A percentile compares a stretch with the other conserved stretches of the same genome.
These are phyloP conservation scores for Caerostris extrusa DNA, from an alignment of 1,140 invertebrate species.

Conservation along the genomic window DNA sequence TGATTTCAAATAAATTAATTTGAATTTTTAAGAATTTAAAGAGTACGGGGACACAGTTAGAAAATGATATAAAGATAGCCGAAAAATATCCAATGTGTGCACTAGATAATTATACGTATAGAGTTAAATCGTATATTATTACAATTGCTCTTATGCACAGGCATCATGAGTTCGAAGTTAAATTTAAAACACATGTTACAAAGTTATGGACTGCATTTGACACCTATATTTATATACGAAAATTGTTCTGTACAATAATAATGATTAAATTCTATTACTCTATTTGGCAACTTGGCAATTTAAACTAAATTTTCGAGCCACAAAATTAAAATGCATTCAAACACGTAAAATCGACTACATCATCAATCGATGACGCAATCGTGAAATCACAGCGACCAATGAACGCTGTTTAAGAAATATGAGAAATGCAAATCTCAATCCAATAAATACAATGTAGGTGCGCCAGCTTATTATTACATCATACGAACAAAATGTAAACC, in stretches of 20 bases:
- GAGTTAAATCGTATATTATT: too few relatives aligned
- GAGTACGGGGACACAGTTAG: too few relatives aligned
- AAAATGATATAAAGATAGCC: too few relatives aligned
- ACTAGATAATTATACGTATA: too few relatives aligned
- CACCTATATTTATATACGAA: slow-evolving; percentile 4
- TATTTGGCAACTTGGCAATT: slow-evolving; percentile 43
- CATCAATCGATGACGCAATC: not conserved
- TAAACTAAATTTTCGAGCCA: not conserved
- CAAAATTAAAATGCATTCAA: slow-evolving; percentile 15
- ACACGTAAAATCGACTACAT: not conserved
- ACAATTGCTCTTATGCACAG: too few relatives aligned
- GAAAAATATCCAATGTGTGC: too few relatives aligned
- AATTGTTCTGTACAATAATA: slow-evolving; percentile 29
- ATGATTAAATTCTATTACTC: slow-evolving; percentile 4
- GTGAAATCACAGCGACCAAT: not conserved
- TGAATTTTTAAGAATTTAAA: too few relatives aligned
- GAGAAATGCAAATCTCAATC: slow-evolving; percentile 51
- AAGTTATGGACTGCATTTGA: slow-evolving; percentile 14
- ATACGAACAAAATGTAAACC: slow-evolving; percentile 18
- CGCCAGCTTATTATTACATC: not conserved
- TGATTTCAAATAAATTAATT: too few relatives aligned
- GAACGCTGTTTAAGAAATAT: not conserved
- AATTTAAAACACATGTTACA: not conserved
- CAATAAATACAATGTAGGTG: slow-evolving; percentile 69
- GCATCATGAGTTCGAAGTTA: too few relatives aligned